Base-by-base conservation (phyloP, 1,140 invertebrate genomes). In the Calephelis nemesis region DNA sequence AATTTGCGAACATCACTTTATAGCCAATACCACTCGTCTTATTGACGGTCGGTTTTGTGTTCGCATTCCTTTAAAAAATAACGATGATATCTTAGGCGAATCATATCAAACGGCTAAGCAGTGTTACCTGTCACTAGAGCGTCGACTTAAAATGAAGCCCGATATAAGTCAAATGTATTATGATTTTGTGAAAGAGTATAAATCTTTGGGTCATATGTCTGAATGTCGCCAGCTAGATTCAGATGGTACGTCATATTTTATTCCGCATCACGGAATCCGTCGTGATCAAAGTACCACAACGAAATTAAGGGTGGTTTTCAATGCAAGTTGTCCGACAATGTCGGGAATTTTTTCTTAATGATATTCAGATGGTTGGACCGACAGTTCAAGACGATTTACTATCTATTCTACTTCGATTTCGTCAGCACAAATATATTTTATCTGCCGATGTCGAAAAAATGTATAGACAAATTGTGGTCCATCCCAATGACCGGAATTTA, bases 151-250 rank as follows among this genome's bases (percentile, higher is more conserved):
- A 39, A 70, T 73, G 6, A 13, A 60, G 11, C 42, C 42, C 5
- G 10, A 48, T 45, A 71, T 75, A 15, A 48, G 62, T 62, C 50
- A 67, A 42, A 62, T 73, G 65, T 79, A 79, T 65, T 30, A 50
- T 39, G 69, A 72, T 4, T 79, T 76, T 60, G 75, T 81, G 79
- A 40, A 19, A 3, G 74, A 81, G 42, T 81, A 73, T 66, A 5
- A 65, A 19, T 45, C 7, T 10, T 67, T 79, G 48, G 70, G 74
- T 66, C 76, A 77, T 39, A 81, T 78, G 74, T 71, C 74, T 13
- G 40, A 70, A 45, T 63, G 54, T 19, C 15, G 15, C 15, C 15
- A 19, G 15, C 15, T 1, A 19, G 15, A 42, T 7, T 42, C 42
- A 42, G 42, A 7, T 42, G 15, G 15, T 19, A 19, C 15, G 15